These are phyloP conservation scores for Leucophenga varia DNA, from an alignment of 1,140 invertebrate genomes.

Conservation along the genomic window DNA sequence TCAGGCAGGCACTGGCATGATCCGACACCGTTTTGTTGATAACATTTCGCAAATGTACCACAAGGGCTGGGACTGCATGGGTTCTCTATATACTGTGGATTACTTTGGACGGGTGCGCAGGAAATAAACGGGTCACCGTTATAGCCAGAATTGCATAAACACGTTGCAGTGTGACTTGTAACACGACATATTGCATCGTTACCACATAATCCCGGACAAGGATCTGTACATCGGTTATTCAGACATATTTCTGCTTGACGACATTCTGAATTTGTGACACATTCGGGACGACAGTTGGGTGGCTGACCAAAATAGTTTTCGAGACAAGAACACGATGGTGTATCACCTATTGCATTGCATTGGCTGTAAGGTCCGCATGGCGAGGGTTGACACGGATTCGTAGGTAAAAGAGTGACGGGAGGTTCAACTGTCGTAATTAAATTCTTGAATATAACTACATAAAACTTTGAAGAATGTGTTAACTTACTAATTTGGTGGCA, in stretches of 20 bases:
- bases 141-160: slow-evolving; percentile 67
- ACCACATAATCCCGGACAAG: slow-evolving; percentile 77
- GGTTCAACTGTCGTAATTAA: slow-evolving; percentile 34
- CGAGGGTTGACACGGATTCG: slow-evolving; percentile 70
- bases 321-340: slow-evolving; percentile 65
- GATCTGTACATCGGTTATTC: slow-evolving; percentile 68
- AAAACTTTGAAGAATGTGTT: not conserved
- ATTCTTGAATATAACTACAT: not conserved
- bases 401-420: slow-evolving; percentile 30
- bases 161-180: slow-evolving; percentile 73
- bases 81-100: slow-evolving; percentile 52
- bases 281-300: slow-evolving; percentile 70
- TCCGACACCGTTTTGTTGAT: slow-evolving; percentile 55
- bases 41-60: slow-evolving; percentile 61
- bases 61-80: slow-evolving; percentile 63
- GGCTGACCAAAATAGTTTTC: slow-evolving; percentile 66
- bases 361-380: slow-evolving; percentile 76
- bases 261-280: slow-evolving; percentile 68
- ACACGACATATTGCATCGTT: slow-evolving; percentile 70
- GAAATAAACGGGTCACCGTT: slow-evolving; percentile 71
- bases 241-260: slow-evolving; percentile 62
- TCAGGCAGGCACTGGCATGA: slow-evolving; percentile 59
- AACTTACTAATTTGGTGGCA: slow-evolving; percentile 65
- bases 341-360: slow-evolving; percentile 64
- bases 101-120: slow-evolving; percentile 56